Base-by-base conservation (phyloP, 2,797 vertebrate genomes). In the Sparus aurata region DNA sequence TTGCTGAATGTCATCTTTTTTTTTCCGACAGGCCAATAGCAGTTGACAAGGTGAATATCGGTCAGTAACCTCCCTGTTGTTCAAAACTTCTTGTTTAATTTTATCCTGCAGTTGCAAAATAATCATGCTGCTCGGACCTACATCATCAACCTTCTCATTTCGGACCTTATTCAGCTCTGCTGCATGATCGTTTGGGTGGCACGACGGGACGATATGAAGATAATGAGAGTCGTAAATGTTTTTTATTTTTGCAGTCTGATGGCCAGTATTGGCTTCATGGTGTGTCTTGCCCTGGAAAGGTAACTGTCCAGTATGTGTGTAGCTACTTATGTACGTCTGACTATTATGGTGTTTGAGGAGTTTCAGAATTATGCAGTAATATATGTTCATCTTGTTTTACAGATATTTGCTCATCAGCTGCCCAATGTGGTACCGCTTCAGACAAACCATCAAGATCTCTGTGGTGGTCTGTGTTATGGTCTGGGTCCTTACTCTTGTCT, bases 131-230 rank as follows among this genome's bases (percentile, higher is more conserved):
- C 47, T 41, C 67, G 43, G 3, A 27, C 75, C 49, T 75, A 75
- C 49, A 0, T 80, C 72, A 43, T 75, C 77, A 74, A 69, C 12
- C 71, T 80, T 12, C 0, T 64, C 20, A 23, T 50, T 18, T 59
- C 78, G 6, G 79, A 82, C 64, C 8, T 77, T 1, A 27, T 77
- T 43, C 79, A 77, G 23, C 8, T 82, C 38, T 47, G 64, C 52
- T 58, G 58, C 27, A 8, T 77, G 64, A 43, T 30, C 0, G 6
- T 47, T 11, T 3, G 0, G 25, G 0, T 54, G 61, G 27, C 20
- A 53, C 12, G 8, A 38, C 8, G 34, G 34, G 34, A 10, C 1
- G 8, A 38, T 10, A 6, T 9, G 34, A 38, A 38, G 34, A 38
- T 38, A 38, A 38, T 38, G 34, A 38, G 9, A 2, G 9, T 38